Base-by-base conservation (phyloP, 2,113 vertebrate species). In the Trematomus loennbergii region DNA sequence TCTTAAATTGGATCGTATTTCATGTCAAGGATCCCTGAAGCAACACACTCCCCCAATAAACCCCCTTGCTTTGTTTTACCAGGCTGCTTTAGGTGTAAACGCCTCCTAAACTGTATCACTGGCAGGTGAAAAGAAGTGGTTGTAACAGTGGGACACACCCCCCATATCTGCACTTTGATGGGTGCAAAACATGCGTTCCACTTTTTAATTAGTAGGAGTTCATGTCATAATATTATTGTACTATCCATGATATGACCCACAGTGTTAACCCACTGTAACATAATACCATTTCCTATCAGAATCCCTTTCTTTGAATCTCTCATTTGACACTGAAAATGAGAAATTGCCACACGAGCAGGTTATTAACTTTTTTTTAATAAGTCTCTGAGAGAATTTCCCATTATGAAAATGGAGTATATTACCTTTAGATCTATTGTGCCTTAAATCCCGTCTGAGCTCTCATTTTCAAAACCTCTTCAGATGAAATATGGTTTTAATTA, bases 401-500 rank as follows among this genome's bases (percentile, higher is more conserved):
- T 59, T 52, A 58, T 69, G 17, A 53, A 18, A 75, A 73, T 29
- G 0, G 13, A 40, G 40, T 16, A 5, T 40, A 29, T 29, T 46
- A n/a, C 66, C 60, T 81, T 75, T 43, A 84, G 75, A 61, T 79
- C 13, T 61, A 43, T 54, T 79, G 71, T 72, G 16, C 65, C 18
- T 0, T 25, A 43, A 68, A 71, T 61, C 29, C 72, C 74, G 25
- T 55, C 18, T 55, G 43, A 78, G 59, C 54, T 59, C 62, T 55
- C 60, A 20, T 66, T 50, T 71, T 66, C 48, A 79, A 72, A 78
- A 43, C 20, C 16, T 57, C 62, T 55, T 13, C 3, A 49, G 58
- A 85, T 62, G 36, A 81, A 75, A 71, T 60, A 15, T 66, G 58
- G n/a, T 71, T 74, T 40, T 76, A 82, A 82, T 79, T 49, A 68